phyloP scores from a whole-genome alignment of 2,797 vertebrate genomes.

The Paramormyrops hopkinsi region DNA sequence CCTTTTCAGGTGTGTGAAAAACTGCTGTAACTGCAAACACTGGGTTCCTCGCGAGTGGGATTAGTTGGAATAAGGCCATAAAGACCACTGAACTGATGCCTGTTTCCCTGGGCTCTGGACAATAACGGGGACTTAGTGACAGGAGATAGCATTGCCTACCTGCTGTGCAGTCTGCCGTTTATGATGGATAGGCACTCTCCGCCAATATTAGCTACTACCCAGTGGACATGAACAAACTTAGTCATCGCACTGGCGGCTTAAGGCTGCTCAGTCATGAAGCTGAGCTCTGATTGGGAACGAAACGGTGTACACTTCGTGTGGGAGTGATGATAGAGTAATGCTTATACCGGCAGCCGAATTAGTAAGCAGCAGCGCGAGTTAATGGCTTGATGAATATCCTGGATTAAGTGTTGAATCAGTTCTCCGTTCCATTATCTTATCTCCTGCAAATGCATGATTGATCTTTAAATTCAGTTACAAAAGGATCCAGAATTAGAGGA shows the following conservation, averaged over 20 bases:
- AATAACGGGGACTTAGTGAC: neutral
- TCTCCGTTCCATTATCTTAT: conserved; percentile 42
- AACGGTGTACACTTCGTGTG: too few relatives aligned
- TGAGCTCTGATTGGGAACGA: neutral
- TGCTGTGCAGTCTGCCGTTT: neutral
- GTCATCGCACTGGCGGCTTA: neutral
- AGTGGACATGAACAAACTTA: neutral
- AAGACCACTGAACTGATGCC: neutral
- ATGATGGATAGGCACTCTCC: neutral
- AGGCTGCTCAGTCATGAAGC: neutral
- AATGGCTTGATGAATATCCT: conserved; percentile 15
- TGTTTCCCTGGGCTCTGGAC: neutral
- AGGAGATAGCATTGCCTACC: neutral
- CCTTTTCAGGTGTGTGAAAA: neutral
- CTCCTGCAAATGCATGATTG: conserved; percentile 41
- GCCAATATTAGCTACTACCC: neutral
- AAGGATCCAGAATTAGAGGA: conserved; percentile 46
- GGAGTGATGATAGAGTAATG: neutral
- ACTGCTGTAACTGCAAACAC: neutral
- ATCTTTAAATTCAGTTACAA: conserved; percentile 45
- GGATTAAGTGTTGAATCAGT: conserved; percentile 11
- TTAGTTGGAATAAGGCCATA: neutral
- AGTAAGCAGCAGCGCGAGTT: neutral
- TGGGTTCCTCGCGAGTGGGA: neutral
- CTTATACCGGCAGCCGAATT: neutral